These are phyloP conservation scores for Nymphalis urticae DNA, from an alignment of 2,888 invertebrate genomes.

Conservation along the genomic window DNA sequence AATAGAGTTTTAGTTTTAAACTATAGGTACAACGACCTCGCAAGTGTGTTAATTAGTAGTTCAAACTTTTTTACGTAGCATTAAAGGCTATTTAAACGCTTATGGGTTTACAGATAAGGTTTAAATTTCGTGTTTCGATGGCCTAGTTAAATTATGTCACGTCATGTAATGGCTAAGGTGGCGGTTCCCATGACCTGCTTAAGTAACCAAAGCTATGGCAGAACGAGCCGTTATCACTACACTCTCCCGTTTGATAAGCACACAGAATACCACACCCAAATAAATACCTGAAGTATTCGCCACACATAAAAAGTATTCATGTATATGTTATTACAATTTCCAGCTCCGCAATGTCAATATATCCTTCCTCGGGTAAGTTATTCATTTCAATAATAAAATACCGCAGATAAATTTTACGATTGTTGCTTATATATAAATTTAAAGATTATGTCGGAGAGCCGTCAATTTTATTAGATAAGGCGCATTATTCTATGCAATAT, in stretches of 20 bases:
- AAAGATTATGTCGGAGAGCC: no score
- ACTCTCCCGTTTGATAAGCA: conserved; percentile 23
- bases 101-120: conserved; percentile 11
- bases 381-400: no score
- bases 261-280: not conserved
- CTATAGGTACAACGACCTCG: conserved; percentile 20
- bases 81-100: conserved; percentile 8
- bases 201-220: conserved; percentile 47
- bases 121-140: conserved; percentile 11
- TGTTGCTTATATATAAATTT: no score
- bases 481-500: no score
- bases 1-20: not conserved
- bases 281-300: not conserved
- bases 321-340: not conserved
- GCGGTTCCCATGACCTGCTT: conserved; percentile 60
- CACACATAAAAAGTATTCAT: not conserved
- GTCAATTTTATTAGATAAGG: no score
- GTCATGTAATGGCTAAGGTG: conserved; percentile 47
- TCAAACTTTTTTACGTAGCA: conserved; percentile 12
- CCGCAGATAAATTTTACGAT: no score
- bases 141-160: conserved; percentile 51
- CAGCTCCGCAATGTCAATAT: no score
- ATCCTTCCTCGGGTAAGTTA: no score
- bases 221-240: conserved; percentile 51
- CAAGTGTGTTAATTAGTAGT: conserved; percentile 25